Conservation (phyloP, 2,113 vertebrate species). For the Syngnathoides biaculeatus region DNA sequence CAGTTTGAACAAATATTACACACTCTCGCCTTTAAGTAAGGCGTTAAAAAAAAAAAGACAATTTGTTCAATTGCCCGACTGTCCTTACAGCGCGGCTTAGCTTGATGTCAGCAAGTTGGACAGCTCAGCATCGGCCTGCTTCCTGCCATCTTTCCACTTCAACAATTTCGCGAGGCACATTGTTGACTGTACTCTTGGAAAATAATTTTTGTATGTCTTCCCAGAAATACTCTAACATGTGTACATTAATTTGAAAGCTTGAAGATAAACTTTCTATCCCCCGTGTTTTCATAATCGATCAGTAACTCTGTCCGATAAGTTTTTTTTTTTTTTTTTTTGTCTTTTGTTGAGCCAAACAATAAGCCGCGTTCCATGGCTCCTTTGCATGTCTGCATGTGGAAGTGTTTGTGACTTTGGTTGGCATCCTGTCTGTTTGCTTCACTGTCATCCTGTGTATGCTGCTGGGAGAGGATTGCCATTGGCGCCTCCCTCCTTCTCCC, state of each 20-base stretch:
- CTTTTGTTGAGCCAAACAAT: conserved; percentile 28
- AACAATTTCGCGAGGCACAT: background rate
- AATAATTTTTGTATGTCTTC: background rate
- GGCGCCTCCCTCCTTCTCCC: conserved; percentile 34
- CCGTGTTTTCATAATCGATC: conserved; percentile 32
- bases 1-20: too few relatives aligned
- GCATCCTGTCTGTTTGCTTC: conserved; percentile 62
- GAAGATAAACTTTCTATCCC: conserved; percentile 8
- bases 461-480: conserved; percentile 38
- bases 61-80: background rate
- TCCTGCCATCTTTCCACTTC: conserved; percentile 8
- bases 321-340: conserved; percentile 15
- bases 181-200: background rate
- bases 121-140: conserved; percentile 17
- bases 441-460: conserved; percentile 58
- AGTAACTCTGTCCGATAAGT: conserved; percentile 44
- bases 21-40: too few relatives aligned
- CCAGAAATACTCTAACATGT: background rate
- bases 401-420: conserved; percentile 61
- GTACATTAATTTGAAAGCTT: background rate
- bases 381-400: conserved; percentile 43
- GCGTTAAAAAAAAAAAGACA: too few relatives aligned
- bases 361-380: conserved; percentile 20
- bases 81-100: conserved; percentile 11
- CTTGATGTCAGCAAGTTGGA: conserved; percentile 54